A percentile compares a stretch with the other conserved stretches of the same genome.
Conservation (phyloP, 2,113 vertebrate species). For the Rhinoderma darwinii region DNA sequence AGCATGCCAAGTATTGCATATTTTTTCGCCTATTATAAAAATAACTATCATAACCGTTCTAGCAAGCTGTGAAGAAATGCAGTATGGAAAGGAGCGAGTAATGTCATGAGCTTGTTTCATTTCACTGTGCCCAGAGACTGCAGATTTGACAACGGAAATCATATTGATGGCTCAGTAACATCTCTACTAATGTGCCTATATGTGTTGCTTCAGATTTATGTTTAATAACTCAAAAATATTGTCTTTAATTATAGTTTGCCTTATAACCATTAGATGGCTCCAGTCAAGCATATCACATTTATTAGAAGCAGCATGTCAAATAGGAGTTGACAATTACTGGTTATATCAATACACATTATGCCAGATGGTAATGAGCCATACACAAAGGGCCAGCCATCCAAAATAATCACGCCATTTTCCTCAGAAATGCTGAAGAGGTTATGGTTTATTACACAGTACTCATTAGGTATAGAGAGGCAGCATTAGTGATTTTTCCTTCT, state of each 20-base stretch:
- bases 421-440: slow-evolving; percentile 84
- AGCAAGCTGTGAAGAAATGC: slow-evolving; percentile 48
- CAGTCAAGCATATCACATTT: slow-evolving; percentile 87
- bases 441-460: slow-evolving; percentile 85
- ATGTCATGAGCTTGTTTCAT: background rate
- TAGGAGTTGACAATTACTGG: slow-evolving; percentile 91
- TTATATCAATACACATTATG: slow-evolving; percentile 94
- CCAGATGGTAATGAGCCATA: slow-evolving; percentile 92
- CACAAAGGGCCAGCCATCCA: slow-evolving; percentile 84
- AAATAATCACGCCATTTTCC: slow-evolving; percentile 83
- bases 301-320: slow-evolving; percentile 96
- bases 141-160: slow-evolving; percentile 40
- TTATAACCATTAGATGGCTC: slow-evolving; percentile 78
- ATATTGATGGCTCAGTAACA: slow-evolving; percentile 47
- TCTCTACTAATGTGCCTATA: slow-evolving; percentile 51
- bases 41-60: slow-evolving; percentile 40
- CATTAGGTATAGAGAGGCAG: slow-evolving; percentile 81
- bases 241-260: slow-evolving; percentile 75
- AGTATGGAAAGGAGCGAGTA: slow-evolving; percentile 23
- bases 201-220: slow-evolving; percentile 46
- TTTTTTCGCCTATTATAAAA: slow-evolving; percentile 50
- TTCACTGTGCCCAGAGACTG: slow-evolving; percentile 16
- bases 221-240: slow-evolving; percentile 60
- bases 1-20: slow-evolving; percentile 52
- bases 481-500: slow-evolving; percentile 82